phyloP scores from a whole-genome alignment of 2,797 vertebrate species.

The Chiroxiphia lanceolata region DNA sequence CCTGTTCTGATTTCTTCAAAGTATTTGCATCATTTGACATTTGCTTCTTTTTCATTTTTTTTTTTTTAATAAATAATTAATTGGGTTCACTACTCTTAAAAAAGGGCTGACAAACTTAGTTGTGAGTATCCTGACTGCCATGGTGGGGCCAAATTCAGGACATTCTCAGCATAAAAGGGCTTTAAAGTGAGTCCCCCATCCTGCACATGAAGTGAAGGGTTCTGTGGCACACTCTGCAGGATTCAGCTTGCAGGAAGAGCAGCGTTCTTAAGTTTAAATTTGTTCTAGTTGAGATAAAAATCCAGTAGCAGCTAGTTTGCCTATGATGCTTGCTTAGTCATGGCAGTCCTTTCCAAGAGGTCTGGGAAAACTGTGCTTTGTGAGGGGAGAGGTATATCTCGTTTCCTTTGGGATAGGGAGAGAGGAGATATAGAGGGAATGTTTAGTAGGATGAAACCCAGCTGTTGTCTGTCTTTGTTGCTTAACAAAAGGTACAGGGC shows the following conservation, averaged over 20 bases:
- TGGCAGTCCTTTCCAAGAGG: slow-evolving; percentile 35
- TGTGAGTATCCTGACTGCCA: neutral
- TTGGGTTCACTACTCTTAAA: neutral
- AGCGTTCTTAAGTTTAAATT: slow-evolving; percentile 64
- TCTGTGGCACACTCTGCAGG: slow-evolving; percentile 3
- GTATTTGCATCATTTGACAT: neutral
- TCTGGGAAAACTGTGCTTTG: slow-evolving; percentile 23
- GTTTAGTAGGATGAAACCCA: neutral
- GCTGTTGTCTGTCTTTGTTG: slow-evolving; percentile 21
- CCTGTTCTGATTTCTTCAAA: neutral
- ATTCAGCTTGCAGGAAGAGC: slow-evolving; percentile 63
- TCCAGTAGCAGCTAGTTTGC: slow-evolving; percentile 41
- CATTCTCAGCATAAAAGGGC: neutral
- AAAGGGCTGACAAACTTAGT: neutral
- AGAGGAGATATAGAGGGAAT: neutral
- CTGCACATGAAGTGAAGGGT: neutral
- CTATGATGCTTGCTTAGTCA: slow-evolving; percentile 68
- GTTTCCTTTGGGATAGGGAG: slow-evolving; percentile 6
- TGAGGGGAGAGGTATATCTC: slow-evolving; percentile 1
- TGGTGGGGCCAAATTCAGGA: neutral
- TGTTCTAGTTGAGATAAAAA: slow-evolving; percentile 66
- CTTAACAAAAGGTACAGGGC: slow-evolving; percentile 37
- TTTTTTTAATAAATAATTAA: neutral
- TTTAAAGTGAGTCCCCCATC: slow-evolving; percentile 2
- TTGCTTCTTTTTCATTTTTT: neutral